Evolutionary conservation across 2,113 vertebrate species (phyloP).

Genomic region (Polyodon spathula): DNA sequence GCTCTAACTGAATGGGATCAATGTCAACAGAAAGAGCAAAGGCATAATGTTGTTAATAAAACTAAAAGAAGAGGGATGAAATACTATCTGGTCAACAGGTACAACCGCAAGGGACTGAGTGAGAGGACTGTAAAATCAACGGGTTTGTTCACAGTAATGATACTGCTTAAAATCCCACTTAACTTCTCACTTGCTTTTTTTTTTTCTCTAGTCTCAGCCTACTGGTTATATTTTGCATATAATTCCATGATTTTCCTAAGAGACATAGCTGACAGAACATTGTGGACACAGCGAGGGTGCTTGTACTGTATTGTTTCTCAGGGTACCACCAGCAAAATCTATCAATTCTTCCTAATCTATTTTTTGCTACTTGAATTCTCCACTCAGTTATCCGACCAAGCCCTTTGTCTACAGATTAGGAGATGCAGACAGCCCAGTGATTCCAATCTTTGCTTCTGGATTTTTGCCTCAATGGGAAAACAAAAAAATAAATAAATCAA

Average conservation of each 20-base stretch:
- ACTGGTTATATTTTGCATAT: too few species aligned
- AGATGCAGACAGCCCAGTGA: background rate
- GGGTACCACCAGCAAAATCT: background rate
- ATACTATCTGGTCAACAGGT: conserved; percentile 1
- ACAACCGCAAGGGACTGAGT: background rate
- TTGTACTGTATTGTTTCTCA: conserved; percentile 1
- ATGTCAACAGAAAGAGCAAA: conserved; percentile 26
- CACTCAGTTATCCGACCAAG: background rate
- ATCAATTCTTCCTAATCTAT: conserved; percentile 2
- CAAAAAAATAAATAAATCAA: conserved; percentile 1
- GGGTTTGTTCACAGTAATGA: too few species aligned
- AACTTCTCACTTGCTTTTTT: too few species aligned
- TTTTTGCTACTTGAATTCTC: background rate
- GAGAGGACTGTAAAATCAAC: background rate
- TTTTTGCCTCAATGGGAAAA: background rate
- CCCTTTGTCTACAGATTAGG: background rate
- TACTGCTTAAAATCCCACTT: too few species aligned
- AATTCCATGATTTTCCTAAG: background rate
- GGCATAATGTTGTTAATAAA: conserved; percentile 10
- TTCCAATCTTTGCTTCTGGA: conserved; percentile 3
- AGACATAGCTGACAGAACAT: background rate
- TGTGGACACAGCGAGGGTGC: conserved; percentile 2
- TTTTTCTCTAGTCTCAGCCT: too few species aligned
- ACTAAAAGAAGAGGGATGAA: conserved; percentile 5
- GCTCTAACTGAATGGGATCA: conserved; percentile 19